These are phyloP conservation scores for Archips crataeganus DNA, from an alignment of 2,888 invertebrate genomes.

Conservation along the genomic window DNA sequence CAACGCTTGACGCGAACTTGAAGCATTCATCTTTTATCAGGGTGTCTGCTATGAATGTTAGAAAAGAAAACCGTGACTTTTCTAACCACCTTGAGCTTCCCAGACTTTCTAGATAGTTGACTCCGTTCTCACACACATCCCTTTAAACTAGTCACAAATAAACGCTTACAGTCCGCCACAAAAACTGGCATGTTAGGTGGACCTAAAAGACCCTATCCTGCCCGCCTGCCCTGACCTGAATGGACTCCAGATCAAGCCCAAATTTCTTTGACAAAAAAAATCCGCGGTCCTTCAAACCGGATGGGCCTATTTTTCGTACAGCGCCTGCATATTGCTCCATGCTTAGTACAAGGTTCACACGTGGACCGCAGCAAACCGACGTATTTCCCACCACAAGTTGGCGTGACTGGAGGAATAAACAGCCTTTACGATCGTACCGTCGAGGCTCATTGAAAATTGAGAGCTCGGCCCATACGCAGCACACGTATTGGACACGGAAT, in stretches of 20 bases:
- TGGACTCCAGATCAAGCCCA: not conserved
- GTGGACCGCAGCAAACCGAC: constrained; percentile 34
- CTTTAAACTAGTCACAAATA: too few species aligned
- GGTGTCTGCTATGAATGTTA: too few species aligned
- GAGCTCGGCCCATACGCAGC: constrained; percentile 44
- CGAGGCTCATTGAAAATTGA: constrained; percentile 61
- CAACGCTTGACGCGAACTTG: too few species aligned
- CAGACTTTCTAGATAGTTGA: too few species aligned
- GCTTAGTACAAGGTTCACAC: constrained; percentile 5
- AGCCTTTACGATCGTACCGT: constrained; percentile 50
- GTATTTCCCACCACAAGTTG: constrained; percentile 56
- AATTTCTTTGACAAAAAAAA: not conserved
- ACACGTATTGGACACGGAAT: constrained; percentile 3
- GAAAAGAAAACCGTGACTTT: too few species aligned
- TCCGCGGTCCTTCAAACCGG: constrained; percentile 17
- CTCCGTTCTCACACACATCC: too few species aligned
- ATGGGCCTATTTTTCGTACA: constrained; percentile 16
- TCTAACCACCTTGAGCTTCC: too few species aligned
- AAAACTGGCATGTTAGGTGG: too few species aligned
- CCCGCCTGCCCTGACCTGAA: too few species aligned
- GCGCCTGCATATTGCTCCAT: constrained; percentile 13
- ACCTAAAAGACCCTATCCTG: too few species aligned
- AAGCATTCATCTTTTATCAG: too few species aligned
- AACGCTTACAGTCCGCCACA: too few species aligned
- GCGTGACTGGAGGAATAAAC: constrained; percentile 64